Evolutionary conservation across 2,113 vertebrate genomes (phyloP).

Genomic region (Camarhynchus parvulus): DNA sequence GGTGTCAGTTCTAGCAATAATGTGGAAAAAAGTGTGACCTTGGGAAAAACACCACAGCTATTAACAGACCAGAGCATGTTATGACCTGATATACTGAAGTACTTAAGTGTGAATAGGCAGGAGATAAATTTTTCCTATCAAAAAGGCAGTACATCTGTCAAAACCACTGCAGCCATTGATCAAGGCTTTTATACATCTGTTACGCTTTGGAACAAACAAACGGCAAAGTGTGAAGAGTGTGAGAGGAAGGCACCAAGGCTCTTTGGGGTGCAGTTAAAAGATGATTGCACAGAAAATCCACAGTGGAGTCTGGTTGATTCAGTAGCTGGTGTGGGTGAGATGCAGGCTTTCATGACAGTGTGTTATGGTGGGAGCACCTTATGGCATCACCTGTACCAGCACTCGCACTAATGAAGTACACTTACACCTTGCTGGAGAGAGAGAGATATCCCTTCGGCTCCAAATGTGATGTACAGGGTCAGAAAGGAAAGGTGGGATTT

Average conservation of each 20-base stretch:
- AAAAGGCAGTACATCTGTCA: background rate
- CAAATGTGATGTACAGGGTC: background rate
- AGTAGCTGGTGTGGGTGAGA: background rate
- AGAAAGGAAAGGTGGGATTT: background rate
- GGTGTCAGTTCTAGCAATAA: background rate
- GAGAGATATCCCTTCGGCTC: background rate
- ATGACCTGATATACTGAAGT: background rate
- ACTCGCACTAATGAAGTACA: background rate
- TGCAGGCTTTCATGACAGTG: background rate
- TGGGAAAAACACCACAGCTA: background rate
- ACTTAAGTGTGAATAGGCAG: background rate
- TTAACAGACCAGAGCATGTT: background rate
- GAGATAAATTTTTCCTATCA: background rate
- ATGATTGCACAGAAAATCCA: background rate
- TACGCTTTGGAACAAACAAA: background rate
- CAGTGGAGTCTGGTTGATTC: accelerated
- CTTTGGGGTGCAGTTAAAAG: background rate
- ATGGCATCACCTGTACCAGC: background rate
- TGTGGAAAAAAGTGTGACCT: background rate
- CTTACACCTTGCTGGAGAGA: background rate
- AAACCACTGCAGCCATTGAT: accelerated
- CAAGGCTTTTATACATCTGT: background rate
- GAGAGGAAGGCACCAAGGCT: background rate
- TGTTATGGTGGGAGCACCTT: background rate
- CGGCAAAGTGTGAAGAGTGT: background rate